A percentile compares a stretch with the other conserved stretches of the same genome.
phyloP scores from a whole-genome alignment of 2,888 invertebrate species.

The Erpobdella octoculata region DNA sequence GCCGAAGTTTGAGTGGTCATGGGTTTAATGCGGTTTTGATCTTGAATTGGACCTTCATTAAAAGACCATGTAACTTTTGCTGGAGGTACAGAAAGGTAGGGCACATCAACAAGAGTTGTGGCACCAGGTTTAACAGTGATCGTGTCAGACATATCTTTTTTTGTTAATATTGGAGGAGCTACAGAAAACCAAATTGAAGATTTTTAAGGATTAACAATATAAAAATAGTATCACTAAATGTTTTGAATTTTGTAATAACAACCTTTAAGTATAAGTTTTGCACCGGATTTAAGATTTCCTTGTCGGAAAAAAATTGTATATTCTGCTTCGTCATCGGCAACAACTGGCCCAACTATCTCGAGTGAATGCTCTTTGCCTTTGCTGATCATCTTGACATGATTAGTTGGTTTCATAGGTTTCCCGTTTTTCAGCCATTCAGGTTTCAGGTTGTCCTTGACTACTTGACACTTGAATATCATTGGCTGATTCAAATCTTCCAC shows the following conservation, averaged over 20 bases:
- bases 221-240: background rate
- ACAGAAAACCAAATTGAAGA: constrained; percentile 26
- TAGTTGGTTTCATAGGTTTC: constrained; percentile 31
- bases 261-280: constrained; percentile 46
- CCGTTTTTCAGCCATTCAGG: constrained; percentile 63
- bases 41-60: constrained; percentile 33
- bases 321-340: constrained; percentile 55
- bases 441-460: constrained; percentile 69
- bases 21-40: constrained; percentile 30
- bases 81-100: constrained; percentile 37
- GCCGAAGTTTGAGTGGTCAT: constrained; percentile 40
- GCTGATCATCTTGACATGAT: constrained; percentile 34
- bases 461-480: constrained; percentile 64
- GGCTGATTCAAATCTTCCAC: constrained; percentile 42
- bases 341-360: constrained; percentile 70
- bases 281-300: constrained; percentile 43
- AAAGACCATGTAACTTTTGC: constrained; percentile 40
- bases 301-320: constrained; percentile 39
- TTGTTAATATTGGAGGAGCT: constrained; percentile 37
- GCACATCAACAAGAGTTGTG: constrained; percentile 38
- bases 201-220: background rate
- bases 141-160: constrained; percentile 34
- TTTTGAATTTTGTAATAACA: background rate
- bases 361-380: constrained; percentile 61
- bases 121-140: constrained; percentile 38